Percentiles rank a stretch among this genome's conserved stretches.
phyloP scores from a whole-genome alignment of 1,140 invertebrate species.

The Eciton burchellii region DNA sequence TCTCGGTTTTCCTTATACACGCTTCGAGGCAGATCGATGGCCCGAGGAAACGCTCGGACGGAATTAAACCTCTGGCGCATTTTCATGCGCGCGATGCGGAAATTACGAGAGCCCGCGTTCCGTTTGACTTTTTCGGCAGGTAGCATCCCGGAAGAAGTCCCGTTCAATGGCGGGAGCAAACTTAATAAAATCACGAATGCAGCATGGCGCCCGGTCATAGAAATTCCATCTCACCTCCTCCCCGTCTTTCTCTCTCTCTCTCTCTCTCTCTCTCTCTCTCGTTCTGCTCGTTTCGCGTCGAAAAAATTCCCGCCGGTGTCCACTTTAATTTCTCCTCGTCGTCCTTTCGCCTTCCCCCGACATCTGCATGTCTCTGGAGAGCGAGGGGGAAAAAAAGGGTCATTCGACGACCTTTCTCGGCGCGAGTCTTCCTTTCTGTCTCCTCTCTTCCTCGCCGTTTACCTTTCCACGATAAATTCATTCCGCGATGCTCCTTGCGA shows the following conservation, averaged over 20 bases:
- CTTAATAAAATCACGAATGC: conserved; percentile 45
- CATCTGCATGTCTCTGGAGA: conserved; percentile 53
- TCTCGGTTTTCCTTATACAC: not conserved
- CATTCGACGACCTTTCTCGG: conserved; percentile 45
- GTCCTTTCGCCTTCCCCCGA: conserved; percentile 45
- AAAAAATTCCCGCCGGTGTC: conserved; percentile 25
- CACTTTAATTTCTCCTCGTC: conserved; percentile 51
- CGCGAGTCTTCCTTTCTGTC: conserved; percentile 5
- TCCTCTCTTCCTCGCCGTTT: conserved; percentile 30
- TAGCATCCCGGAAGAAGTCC: not conserved
- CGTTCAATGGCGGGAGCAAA: not conserved
- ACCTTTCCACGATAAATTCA: conserved; percentile 71
- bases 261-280: not conserved
- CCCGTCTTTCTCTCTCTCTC: no score
- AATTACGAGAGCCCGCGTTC: conserved; percentile 15
- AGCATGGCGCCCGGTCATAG: not conserved
- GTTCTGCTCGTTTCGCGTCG: not conserved
- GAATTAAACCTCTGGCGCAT: conserved; percentile 3
- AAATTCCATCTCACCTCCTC: conserved; percentile 28
- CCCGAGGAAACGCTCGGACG: conserved; percentile 15
- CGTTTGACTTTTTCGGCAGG: conserved; percentile 3
- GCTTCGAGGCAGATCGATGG: conserved; percentile 3
- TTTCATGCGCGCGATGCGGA: conserved; percentile 7
- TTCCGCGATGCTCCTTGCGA: conserved; percentile 64
- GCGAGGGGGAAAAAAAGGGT: conserved; percentile 37